A percentile compares a stretch with the other conserved stretches of the same genome.
phyloP scores from a whole-genome alignment of 35 echinoderm and acorn worm genomes.

The Strongylocentrotus purpuratus region DNA sequence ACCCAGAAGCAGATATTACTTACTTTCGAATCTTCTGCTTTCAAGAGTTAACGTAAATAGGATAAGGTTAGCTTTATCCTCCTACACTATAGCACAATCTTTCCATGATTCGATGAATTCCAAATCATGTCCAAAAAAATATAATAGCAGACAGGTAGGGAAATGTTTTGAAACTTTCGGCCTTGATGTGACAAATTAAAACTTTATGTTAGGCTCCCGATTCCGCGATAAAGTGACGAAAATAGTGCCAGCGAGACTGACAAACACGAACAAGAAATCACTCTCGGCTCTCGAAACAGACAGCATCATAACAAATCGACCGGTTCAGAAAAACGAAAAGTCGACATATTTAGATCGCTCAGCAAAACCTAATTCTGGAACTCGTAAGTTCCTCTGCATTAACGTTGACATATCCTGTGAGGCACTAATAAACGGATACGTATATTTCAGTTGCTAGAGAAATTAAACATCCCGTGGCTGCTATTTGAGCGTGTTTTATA shows the following conservation, averaged over 20 bases:
- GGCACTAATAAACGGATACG: neutral
- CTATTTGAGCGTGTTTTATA: too few species aligned
- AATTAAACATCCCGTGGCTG: too few species aligned
- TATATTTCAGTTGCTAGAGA: neutral
- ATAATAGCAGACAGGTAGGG: neutral
- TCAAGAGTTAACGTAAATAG: too few species aligned
- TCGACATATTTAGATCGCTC: neutral
- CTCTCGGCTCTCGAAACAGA: neutral
- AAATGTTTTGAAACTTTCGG: constrained; percentile 6
- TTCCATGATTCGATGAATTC: neutral
- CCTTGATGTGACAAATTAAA: constrained; percentile 13
- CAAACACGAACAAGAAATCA: neutral
- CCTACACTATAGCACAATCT: neutral
- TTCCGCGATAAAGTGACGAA: neutral
- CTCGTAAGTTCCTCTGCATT: neutral
- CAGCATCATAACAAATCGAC: neutral
- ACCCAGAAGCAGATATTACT: too few species aligned
- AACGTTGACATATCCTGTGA: neutral
- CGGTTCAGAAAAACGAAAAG: neutral
- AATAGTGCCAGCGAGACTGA: neutral
- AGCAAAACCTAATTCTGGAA: neutral
- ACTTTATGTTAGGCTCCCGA: neutral
- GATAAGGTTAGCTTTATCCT: too few species aligned
- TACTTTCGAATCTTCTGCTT: too few species aligned
- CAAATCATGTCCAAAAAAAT: neutral